Base-by-base conservation (phyloP, 23 tunicate genomes). In the Trididemnum clinides region DNA sequence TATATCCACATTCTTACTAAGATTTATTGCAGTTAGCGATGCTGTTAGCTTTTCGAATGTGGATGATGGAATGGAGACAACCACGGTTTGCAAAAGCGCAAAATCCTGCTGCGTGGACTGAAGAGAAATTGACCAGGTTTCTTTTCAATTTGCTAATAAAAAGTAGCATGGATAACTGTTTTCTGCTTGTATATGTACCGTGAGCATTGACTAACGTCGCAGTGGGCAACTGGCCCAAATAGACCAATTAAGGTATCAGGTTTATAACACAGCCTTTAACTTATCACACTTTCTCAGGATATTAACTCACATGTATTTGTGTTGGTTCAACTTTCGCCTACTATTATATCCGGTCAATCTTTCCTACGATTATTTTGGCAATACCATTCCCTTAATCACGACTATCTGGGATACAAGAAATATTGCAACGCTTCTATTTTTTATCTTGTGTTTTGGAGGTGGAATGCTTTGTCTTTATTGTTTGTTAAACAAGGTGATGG, bases 281-380 rank as follows among this genome's bases (percentile, higher is more conserved):
- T n/a, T n/a, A n/a, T n/a, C n/a, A n/a, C n/a, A n/a, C n/a, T n/a
- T n/a, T n/a, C n/a, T n/a, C n/a, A n/a, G n/a, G n/a, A n/a, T n/a
- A n/a, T 28, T 59, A 25, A 59, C 20, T 59, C 25, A 59, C 66
- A 3, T n/a, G 5, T 59, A 59, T 59, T n/a, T 59, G 66, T n/a
- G 21, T 59, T 59, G 66, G 66, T 59, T 59, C 25, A 59, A 59
- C 25, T 59, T 59, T 59, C 25, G 20, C 27, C 21, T 59, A 5
- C 25, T 59, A 28, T 5, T 90, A 0, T 75, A 12, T 29, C 98
- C 98, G 0, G 33, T 65, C 37, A 20, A 57, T 28, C 50, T 95
- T 22, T 50, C 82, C 62, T 95, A 95, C 33, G 98, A 95, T 86
- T 95, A 89, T 85, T 87, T 95, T 0, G 82, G 80, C 28, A 88